Base-by-base conservation (phyloP, 2,113 vertebrate species). In the Apaloderma vittatum region DNA sequence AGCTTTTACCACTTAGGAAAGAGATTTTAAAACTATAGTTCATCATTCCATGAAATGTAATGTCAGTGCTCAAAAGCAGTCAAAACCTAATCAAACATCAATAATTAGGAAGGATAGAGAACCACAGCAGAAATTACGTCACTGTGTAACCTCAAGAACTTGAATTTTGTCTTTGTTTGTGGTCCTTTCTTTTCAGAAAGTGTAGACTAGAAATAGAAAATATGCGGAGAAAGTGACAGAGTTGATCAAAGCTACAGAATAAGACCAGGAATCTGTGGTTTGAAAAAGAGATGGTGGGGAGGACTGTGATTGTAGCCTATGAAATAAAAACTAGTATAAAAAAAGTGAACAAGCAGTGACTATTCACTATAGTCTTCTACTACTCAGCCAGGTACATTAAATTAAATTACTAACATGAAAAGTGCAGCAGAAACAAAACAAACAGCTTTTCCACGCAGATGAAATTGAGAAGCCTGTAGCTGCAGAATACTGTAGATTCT, bases 341-440 rank as follows among this genome's bases (percentile, higher is more conserved):
- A 58, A 46, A 34, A 40, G 9, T 11, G 15, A 48, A 86, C 76
- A 86, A 26, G 2, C 7, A 40, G 6, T 72, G 15, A 65, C 5
- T 3, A 21, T 51, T 89, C 32, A 27, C 7, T 49, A 3, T 23
- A 11, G 5, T n/a, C 43, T 72, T 40, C 58, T 45, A 51, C 37
- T 20, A 23, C 0, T 3, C 0, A 0, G 5, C 7, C 13, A 75
- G 9, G 19, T n/a, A 30, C 6, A 34, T 55, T 55, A 86, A 76
- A 79, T 68, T 29, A 76, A 86, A 48, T 76, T 76, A 51, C 26
- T 48, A n/a, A 8, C 78, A 52, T 27, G 8, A 61, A 59, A 80
- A 93, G 19, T 73, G 49, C 32, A 57, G 45, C 51, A 57, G 40
- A 87, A 84, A 48, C 23, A 65, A 70, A 66, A 9, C 6, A 2